Evolutionary conservation across 2,113 vertebrate species (phyloP), one percentile per base, ranked within the genome.

Genomic region (Tetrax tetrax): DNA sequence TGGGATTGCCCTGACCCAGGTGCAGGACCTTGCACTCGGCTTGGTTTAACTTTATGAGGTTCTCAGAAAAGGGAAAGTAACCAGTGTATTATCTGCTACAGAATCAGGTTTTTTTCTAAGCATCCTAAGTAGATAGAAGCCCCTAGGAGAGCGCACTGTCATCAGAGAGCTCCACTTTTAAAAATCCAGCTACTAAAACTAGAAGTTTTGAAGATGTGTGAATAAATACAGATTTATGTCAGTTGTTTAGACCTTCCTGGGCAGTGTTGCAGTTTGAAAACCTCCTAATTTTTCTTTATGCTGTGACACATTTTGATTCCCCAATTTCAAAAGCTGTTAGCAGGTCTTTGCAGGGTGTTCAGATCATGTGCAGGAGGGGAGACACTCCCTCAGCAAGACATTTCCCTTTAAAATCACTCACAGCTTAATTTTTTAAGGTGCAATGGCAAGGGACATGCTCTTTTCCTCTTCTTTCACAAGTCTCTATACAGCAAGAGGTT

Each of bases 381-480:
- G 48, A 64, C 0, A 1, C 33, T 87, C 12, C 31, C 53, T 65
- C 28, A 75, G 33, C 51, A 72, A 88, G 53, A 25, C 10, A 24
- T 59, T 87, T 91, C 27, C 29, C 24, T n/a, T 51, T 60, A 48
- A 82, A 84, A 35, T 91, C 54, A n/a, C 35, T 94, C 48, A 59
- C 38, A 94, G 22, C 15, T 20, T 64, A 35, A 38, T 82, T 65
- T 87, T 77, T 87, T 68, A 53, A 91, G 71, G 31, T 27, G 7
- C 24, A 12, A 7, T 63, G 51, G 37, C 14, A 47, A 60, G 43
- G 21, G 4, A 50, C 17, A 15, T 0, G 0, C 8, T 53, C n/a
- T 77, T 63, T 37, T 76, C 41, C 9, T 14, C 15, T 65, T 87
- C 15, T 82, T 89, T 80, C 2, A 0, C 47, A 29, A 23, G 5